Percentiles rank a stretch among this genome's conserved stretches.
Conservation (phyloP, 2,888 invertebrate species). For the Brachyptera putata region DNA sequence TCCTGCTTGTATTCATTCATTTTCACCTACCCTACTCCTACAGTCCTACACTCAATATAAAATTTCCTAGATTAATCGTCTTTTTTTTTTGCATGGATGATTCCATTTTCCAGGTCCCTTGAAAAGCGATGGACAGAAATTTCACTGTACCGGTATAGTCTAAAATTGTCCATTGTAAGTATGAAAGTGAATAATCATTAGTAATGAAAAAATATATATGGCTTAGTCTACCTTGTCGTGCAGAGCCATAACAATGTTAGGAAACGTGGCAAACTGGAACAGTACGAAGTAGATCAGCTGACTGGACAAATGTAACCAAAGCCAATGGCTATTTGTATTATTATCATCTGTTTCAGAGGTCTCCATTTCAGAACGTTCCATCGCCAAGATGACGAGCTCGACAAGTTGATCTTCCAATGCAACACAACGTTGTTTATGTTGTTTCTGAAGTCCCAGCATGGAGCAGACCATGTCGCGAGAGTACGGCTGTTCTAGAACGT, state of each 20-base stretch:
- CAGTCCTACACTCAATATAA: no score
- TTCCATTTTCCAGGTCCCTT: no score
- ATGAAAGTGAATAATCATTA: no score
- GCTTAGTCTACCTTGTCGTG: constrained; percentile 67
- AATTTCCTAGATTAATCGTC: no score
- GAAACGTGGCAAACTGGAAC: constrained; percentile 90
- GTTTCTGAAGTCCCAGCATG: constrained; percentile 90
- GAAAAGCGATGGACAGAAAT: no score
- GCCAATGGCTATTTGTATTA: constrained; percentile 62
- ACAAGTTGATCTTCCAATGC: constrained; percentile 91
- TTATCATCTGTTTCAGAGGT: constrained; percentile 54
- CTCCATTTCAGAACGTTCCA: constrained; percentile 79
- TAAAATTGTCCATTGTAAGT: no score
- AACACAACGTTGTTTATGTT: constrained; percentile 62
- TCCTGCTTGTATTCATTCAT: no score
- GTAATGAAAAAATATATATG: no score
- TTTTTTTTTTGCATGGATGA: no score
- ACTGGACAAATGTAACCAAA: constrained; percentile 91
- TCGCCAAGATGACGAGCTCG: constrained; percentile 82
- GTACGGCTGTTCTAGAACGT: constrained; percentile 92
- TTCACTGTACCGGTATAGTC: no score
- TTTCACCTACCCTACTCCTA: no score
- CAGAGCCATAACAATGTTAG: constrained; percentile 84
- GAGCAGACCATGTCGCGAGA: constrained; percentile 94
- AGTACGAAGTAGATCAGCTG: constrained; percentile 93